Evolutionary conservation across 2,797 vertebrate genomes (phyloP).

Genomic region (Limosa lapponica): DNA sequence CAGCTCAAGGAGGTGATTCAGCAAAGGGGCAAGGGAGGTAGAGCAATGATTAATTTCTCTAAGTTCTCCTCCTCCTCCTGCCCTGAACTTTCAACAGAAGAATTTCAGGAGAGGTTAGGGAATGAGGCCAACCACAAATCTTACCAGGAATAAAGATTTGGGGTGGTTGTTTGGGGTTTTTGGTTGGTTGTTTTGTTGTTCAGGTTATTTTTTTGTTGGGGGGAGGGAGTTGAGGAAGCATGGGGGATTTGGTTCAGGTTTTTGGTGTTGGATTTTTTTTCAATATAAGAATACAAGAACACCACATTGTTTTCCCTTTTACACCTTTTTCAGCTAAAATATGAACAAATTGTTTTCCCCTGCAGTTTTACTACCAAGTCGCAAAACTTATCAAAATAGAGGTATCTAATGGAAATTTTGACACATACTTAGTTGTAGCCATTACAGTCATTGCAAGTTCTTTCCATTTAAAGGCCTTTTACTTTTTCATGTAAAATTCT

Average conservation of each 20-base stretch:
- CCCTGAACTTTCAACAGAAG: neutral
- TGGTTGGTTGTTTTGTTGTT: neutral
- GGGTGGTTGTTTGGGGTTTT: neutral
- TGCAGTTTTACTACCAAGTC: neutral
- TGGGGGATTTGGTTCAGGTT: accelerated
- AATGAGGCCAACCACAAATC: neutral
- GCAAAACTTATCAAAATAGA: neutral
- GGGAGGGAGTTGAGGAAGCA: accelerated
- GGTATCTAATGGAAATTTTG: neutral
- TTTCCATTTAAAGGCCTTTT: neutral
- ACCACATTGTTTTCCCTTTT: neutral
- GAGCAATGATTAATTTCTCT: neutral
- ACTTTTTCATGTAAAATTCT: neutral
- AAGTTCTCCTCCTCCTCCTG: neutral
- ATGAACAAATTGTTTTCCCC: neutral
- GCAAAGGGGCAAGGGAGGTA: neutral
- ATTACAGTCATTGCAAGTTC: neutral
- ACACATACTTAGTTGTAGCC: neutral
- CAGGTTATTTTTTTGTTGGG: too few relatives aligned
- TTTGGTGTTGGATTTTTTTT: neutral
- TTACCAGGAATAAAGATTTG: neutral
- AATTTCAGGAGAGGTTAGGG: neutral
- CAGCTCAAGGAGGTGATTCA: neutral
- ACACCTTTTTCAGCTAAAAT: neutral
- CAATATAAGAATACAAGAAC: neutral